Base-by-base conservation (phyloP, 2,113 vertebrate genomes). In the Hystrix brachyura region DNA sequence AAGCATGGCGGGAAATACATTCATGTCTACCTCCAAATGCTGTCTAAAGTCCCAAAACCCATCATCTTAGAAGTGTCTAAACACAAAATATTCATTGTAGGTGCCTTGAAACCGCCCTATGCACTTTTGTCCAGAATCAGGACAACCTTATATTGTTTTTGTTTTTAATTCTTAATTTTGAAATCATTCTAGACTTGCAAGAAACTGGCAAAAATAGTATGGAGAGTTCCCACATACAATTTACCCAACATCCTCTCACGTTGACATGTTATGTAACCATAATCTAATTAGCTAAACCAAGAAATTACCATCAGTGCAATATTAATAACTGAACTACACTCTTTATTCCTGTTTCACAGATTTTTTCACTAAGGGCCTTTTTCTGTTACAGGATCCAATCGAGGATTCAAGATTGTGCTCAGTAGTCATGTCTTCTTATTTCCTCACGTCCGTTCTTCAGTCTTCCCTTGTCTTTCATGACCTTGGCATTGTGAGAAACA, bases 161-260 rank as follows among this genome's bases (percentile, higher is more conserved):
- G 32, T 82, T 60, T 86, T 78, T 14, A 91, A 62, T 13, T 64
- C 64, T 90, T 43, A 72, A 59, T 93, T 80, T 81, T 87, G 12
- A 94, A 89, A 80, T 74, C 62, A 78, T 90, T 94, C 72, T 65
- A 69, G 62, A 69, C 34, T 87, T 83, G 81, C 27, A 76, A 59
- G 78, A 91, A 88, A 97, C 65, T 86, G 87, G 38, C 48, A 65
- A 27, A 92, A 83, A 59, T 62, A 34, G 13, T 32, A n/a, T 19
- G 38, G 14, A 38, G 34, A n/a, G 12, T 92, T 94, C 14, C 79
- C 57, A 90, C 81, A 59, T 78, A 64, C 18, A 60, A 79, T 87
- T 90, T 83, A 18, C 11, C 32, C 21, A 46, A 43, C 32, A 67
- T 94, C 15, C 14, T 55, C 62, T 89, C 78, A n/a, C 67, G 29